Conservation (phyloP, 2,113 vertebrate genomes). For the Fulmarus glacialis region DNA sequence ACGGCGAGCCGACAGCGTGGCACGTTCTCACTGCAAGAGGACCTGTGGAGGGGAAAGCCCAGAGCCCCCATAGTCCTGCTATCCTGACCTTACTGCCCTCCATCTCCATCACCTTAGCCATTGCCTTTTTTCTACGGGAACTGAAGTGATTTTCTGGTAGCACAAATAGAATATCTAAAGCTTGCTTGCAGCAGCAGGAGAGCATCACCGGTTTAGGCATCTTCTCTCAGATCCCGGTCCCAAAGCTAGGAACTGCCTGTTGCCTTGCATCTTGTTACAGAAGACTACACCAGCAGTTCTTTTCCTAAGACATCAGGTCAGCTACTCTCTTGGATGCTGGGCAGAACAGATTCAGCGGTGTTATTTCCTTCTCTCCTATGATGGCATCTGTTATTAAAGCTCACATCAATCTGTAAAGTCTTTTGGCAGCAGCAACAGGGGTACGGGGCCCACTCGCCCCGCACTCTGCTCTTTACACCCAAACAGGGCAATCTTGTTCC, state of each 20-base stretch:
- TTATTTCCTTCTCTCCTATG: background rate
- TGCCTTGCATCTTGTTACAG: background rate
- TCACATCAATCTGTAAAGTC: background rate
- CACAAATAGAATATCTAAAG: background rate
- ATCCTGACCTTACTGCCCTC: background rate
- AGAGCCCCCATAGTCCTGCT: background rate
- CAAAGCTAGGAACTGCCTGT: background rate
- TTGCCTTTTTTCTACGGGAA: fast-evolving
- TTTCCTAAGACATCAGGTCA: background rate
- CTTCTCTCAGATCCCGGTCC: background rate
- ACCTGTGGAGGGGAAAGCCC: background rate
- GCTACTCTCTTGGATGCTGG: background rate
- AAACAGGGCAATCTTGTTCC: background rate
- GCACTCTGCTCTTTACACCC: background rate
- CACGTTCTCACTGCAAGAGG: no score
- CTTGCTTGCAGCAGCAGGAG: background rate
- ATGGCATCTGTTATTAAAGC: background rate
- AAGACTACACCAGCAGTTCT: background rate
- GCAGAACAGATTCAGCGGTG: background rate
- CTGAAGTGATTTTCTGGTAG: background rate
- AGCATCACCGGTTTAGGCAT: background rate
- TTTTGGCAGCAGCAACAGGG: fast-evolving
- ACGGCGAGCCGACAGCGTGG: fast-evolving
- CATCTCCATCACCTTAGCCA: background rate
- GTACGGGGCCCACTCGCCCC: fast-evolving